Conservation (phyloP, 2,888 invertebrate genomes). For the Agrochola lychnidis region DNA sequence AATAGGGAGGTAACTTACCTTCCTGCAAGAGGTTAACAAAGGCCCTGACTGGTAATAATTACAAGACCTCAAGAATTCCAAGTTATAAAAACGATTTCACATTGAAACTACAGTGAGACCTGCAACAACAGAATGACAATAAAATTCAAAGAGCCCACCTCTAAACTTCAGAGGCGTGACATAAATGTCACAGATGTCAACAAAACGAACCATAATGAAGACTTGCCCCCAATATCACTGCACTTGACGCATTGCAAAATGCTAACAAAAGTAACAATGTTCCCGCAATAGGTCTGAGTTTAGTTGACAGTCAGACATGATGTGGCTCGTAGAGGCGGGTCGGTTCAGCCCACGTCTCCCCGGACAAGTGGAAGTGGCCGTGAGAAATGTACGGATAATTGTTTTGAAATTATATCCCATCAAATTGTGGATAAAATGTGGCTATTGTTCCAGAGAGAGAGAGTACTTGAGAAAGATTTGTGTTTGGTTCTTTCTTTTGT, state of each 20-base stretch:
- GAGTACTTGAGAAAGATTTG: constrained; percentile 18
- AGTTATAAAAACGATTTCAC: neutral
- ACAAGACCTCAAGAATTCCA: neutral
- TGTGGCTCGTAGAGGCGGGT: constrained; percentile 80
- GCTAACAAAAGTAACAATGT: constrained; percentile 53
- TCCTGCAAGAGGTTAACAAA: neutral
- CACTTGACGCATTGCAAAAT: constrained; percentile 54
- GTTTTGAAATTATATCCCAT: constrained; percentile 54
- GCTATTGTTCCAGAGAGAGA: constrained; percentile 39
- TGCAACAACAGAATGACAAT: constrained; percentile 5
- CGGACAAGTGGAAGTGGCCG: constrained; percentile 58
- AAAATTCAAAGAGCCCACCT: constrained; percentile 5
- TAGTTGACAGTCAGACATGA: constrained; percentile 80
- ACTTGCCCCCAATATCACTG: constrained; percentile 49
- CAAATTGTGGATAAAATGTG: constrained; percentile 33
- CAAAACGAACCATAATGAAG: constrained; percentile 49
- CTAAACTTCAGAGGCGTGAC: constrained; percentile 28
- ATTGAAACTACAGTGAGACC: neutral
- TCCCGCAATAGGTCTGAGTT: constrained; percentile 67
- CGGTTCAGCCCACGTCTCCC: constrained; percentile 71
- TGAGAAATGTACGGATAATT: constrained; percentile 67
- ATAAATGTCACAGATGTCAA: constrained; percentile 40
- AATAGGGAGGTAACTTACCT: neutral
- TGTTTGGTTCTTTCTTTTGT: neutral
- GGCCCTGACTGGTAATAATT: neutral